Evolutionary conservation across 2,113 vertebrate genomes (phyloP), one percentile per base, ranked within the genome.

Genomic region (Entomyzon cyanotis): DNA sequence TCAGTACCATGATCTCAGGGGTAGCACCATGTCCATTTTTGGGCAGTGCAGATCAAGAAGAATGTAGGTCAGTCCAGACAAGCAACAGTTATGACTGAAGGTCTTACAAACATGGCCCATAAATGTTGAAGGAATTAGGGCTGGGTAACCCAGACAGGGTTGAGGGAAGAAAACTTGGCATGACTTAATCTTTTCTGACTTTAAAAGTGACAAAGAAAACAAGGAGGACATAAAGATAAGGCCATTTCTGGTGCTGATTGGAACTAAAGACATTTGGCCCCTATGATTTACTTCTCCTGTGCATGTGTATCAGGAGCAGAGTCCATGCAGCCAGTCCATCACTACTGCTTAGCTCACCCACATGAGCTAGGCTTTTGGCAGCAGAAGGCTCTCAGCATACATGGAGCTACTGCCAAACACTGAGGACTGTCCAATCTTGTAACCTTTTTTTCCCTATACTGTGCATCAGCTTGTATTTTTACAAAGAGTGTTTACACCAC

Each of bases 331-430:
- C 33, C 49, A 87, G 39, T 82, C 67, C 37, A 67, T 62, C 60
- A 80, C 63, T 58, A 53, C 30, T 78, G 49, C 60, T 91, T 91
- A 95, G 46, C 42, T 91, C 91, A 81, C 41, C 37, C 81, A 71
- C 67, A 47, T 80, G 87, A 91, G 41, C 14, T 52, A 76, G 81
- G 46, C 47, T 84, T 88, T 84, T 90, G 89, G 79, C 89, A 95
- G 65, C 35, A 82, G 60, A 69, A 84, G 6, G 15, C 20, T 70
- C 33, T 84, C 59, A 84, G 91, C 69, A 95, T 93, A 74, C 5
- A 7, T n/a, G 31, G 58, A 81, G 5, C 24, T 88, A 41, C 41
- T 73, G 87, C 60, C 95, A 96, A 79, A 76, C 44, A 55, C 14
- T 30, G 30, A 85, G 13, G 71, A 52, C 16, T 60, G 31, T 70